A percentile compares a stretch with the other conserved stretches of the same genome.
phyloP scores from a whole-genome alignment of 2,888 invertebrate genomes.

The Ornithoptera priamus region DNA sequence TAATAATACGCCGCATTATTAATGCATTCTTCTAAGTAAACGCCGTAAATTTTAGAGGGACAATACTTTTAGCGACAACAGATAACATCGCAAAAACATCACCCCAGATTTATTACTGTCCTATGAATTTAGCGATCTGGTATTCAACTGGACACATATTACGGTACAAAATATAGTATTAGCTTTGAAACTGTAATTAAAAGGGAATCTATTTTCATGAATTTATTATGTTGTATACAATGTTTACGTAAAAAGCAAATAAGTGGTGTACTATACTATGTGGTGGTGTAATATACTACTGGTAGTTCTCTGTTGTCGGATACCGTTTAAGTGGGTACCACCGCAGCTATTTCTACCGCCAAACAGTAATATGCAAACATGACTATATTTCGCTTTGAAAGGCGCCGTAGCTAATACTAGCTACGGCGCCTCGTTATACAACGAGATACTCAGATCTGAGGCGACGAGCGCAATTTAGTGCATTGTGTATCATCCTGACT shows the following conservation, averaged over 20 bases:
- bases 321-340: too few relatives aligned
- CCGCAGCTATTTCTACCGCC: too few relatives aligned
- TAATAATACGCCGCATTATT: background rate
- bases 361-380: too few relatives aligned
- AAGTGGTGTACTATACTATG: too few relatives aligned
- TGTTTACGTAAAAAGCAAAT: background rate
- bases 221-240: background rate
- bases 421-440: too few relatives aligned
- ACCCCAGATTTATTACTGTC: background rate
- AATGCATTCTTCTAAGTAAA: background rate
- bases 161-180: background rate
- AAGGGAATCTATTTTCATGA: background rate
- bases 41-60: background rate
- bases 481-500: too few relatives aligned
- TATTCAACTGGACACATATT: background rate
- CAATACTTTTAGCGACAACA: background rate
- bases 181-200: background rate
- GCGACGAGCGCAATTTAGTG: too few relatives aligned
- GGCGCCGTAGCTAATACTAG: too few relatives aligned
- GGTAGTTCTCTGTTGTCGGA: too few relatives aligned
- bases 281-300: too few relatives aligned
- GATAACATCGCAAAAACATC: background rate
- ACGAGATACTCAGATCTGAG: too few relatives aligned
- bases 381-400: too few relatives aligned
- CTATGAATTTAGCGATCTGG: background rate